phyloP scores from a whole-genome alignment of 1,140 invertebrate species.

The Ephestia elutella region DNA sequence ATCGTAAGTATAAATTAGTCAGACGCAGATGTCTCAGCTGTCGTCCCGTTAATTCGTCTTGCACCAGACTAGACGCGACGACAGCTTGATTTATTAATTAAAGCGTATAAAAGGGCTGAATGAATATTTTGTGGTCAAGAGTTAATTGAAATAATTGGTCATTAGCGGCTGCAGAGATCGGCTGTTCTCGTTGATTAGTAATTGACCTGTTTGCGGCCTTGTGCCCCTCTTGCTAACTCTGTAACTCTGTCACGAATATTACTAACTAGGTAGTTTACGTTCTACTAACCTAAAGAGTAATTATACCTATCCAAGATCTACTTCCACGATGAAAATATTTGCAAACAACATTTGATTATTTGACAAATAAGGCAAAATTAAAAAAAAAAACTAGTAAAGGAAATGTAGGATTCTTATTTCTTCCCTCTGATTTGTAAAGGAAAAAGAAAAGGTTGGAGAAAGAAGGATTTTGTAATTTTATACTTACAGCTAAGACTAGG shows the following conservation, averaged over 20 bases:
- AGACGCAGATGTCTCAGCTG: not conserved
- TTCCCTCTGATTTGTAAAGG: too few relatives aligned
- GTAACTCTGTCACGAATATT: not conserved
- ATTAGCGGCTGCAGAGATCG: slow-evolving; percentile 47
- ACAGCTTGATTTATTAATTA: slow-evolving; percentile 2
- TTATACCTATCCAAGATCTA: not conserved
- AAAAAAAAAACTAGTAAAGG: too few relatives aligned
- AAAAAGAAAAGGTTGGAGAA: too few relatives aligned
- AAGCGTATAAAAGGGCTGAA: not conserved
- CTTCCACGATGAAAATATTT: too few relatives aligned
- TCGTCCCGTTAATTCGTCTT: not conserved
- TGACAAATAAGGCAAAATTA: too few relatives aligned
- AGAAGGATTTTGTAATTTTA: too few relatives aligned
- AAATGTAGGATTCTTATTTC: too few relatives aligned
- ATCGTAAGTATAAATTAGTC: too few relatives aligned
- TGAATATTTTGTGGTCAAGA: slow-evolving; percentile 47
- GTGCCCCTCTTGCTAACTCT: slow-evolving; percentile 15
- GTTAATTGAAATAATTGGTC: slow-evolving; percentile 61
- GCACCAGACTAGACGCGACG: not conserved
- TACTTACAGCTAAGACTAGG: too few relatives aligned
- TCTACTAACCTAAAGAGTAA: not conserved
- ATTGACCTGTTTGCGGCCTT: slow-evolving; percentile 51
- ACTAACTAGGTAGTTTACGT: not conserved
- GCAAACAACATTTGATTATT: too few relatives aligned
- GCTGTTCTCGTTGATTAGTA: slow-evolving; percentile 46